A percentile compares a stretch with the other conserved stretches of the same genome.
Evolutionary conservation across 2,888 invertebrate genomes (phyloP).

Genomic region (Pseudolycoriella hygida): DNA sequence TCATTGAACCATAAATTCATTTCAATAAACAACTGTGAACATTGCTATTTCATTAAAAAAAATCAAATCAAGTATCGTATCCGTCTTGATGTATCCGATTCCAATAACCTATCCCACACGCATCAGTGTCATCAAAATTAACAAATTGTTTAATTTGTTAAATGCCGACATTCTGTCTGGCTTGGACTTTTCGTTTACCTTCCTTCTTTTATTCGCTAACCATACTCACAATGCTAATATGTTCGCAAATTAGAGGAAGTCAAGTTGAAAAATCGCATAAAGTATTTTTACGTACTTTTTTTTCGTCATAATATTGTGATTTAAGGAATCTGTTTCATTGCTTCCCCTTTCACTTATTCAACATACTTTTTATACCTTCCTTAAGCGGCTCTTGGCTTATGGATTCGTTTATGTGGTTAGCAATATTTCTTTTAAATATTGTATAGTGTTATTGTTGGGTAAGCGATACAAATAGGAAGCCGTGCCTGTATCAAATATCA

Average conservation of each 20-base stretch:
- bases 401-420: too few relatives aligned
- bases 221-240: background rate
- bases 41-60: background rate
- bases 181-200: background rate
- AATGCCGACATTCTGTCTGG: background rate
- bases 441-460: background rate
- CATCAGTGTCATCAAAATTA: background rate
- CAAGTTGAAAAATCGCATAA: conserved; percentile 4
- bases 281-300: too few relatives aligned
- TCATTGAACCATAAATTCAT: too few relatives aligned
- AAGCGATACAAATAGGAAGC: background rate
- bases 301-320: background rate
- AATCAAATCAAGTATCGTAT: background rate
- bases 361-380: too few relatives aligned
- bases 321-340: background rate
- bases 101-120: background rate
- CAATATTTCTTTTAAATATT: too few relatives aligned
- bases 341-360: too few relatives aligned
- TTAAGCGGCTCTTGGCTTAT: too few relatives aligned
- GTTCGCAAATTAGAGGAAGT: conserved; percentile 1
- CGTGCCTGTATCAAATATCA: conserved; percentile 1
- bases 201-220: background rate
- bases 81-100: background rate
- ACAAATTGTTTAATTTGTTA: background rate
- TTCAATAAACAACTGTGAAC: too few relatives aligned